Conservation (phyloP, 2,797 vertebrate species). For the Falco peregrinus region DNA sequence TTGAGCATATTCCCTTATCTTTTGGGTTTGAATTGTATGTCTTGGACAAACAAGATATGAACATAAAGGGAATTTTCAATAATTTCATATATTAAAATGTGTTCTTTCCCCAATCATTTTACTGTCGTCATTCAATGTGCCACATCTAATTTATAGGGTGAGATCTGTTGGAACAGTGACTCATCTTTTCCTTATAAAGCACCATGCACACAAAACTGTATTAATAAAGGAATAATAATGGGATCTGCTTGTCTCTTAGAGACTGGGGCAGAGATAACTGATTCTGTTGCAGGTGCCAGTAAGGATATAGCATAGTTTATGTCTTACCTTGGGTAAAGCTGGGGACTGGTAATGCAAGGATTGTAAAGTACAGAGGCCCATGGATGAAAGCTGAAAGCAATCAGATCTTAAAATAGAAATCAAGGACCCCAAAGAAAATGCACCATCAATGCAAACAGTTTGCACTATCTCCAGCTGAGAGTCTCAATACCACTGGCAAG, state of each 20-base stretch:
- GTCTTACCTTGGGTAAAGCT: not conserved
- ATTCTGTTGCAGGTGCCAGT: not conserved
- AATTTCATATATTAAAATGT: conserved; percentile 14
- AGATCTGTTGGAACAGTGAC: conserved; percentile 33
- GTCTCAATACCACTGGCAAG: not conserved
- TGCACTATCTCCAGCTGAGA: not conserved
- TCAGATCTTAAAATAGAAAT: not conserved
- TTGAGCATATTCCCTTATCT: not conserved
- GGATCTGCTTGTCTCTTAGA: conserved; percentile 21
- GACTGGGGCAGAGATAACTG: not conserved
- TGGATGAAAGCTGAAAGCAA: not conserved
- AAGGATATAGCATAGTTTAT: not conserved
- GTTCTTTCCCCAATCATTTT: conserved; percentile 15
- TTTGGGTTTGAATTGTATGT: not conserved
- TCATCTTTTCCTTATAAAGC: conserved; percentile 47
- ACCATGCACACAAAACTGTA: not conserved
- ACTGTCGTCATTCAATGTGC: not conserved
- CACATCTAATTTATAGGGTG: not conserved
- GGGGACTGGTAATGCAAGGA: not conserved
- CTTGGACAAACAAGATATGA: not conserved
- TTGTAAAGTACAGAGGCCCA: not conserved
- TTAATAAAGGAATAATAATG: conserved; percentile 41
- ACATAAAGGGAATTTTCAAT: not conserved
- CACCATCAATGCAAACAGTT: not conserved
- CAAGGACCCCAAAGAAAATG: not conserved